Base-by-base conservation (phyloP, 2,888 invertebrate species). In the Agriopis leucophaearia region DNA sequence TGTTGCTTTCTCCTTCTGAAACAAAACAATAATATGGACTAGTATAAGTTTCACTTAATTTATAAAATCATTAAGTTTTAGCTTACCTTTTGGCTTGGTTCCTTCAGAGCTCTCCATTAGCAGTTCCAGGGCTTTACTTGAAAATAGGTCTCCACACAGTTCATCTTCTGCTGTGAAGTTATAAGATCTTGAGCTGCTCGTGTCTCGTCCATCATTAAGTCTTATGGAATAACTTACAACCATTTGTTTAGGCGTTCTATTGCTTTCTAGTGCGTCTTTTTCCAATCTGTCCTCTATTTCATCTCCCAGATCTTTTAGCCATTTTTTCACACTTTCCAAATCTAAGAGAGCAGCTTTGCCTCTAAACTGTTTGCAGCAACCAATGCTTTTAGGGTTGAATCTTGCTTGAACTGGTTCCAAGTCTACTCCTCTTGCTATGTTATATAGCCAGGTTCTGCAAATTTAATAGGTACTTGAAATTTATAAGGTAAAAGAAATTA, bases 281-380 rank as follows among this genome's bases (percentile, higher is more conserved):
- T 96, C 95, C 35, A 99, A 88, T 62, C 99, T 95, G 81, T 98
- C 98, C 18, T 95, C 95, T 54, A 99, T 95, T 94, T 99, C 99
- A 57, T 95, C 95, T 0, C 97, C 95, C 13, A 99, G 90, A 81
- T 98, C 97, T 54, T 92, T 92, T 0, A 98, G 89, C 99, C 99
- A 99, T 83, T 97, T 96, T 59, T 94, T 93, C 18, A 98, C 94
- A 66, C 95, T 95, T 38, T 96, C 95, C 44, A 95, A 84, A 16
- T 95, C 96, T 0, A 90, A 88, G 7, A 99, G 95, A 10, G 97
- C 96, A 74, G 95, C 95, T 80, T 95, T 96, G 0, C 98, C 99
- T 2, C 96, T 96, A 86, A 99, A 99, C 82, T 97, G 97, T 90
- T 99, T 99, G 85, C 98, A 97, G 81, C 99, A 99, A 0, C 99